phyloP scores from a whole-genome alignment of 2,797 vertebrate genomes.

The Dallia pectoralis region DNA sequence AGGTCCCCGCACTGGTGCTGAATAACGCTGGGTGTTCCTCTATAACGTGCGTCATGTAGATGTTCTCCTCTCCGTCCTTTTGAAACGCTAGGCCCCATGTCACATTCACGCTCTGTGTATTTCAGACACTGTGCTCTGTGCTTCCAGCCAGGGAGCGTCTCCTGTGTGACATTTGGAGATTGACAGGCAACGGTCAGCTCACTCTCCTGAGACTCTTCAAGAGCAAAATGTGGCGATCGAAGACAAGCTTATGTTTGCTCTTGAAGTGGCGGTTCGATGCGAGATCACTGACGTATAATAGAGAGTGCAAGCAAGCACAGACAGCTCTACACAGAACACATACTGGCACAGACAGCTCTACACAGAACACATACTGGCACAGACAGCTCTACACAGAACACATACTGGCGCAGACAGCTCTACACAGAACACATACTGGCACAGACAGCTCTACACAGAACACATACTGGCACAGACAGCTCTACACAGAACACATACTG shows the following conservation, averaged over 20 bases:
- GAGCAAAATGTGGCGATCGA: not conserved
- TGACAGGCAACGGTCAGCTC: not conserved
- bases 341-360: not conserved
- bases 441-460: slow-evolving; percentile 12
- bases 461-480: not conserved
- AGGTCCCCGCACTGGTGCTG: not conserved
- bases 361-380: slow-evolving; percentile 10
- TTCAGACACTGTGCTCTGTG: not conserved
- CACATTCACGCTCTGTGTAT: not conserved
- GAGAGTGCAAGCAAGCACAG: slow-evolving; percentile 8
- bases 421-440: slow-evolving; percentile 8
- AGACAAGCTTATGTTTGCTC: not conserved
- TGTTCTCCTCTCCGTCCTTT: not conserved
- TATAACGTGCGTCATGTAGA: not conserved
- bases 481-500: slow-evolving; percentile 9
- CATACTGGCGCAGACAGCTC: not conserved
- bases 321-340: slow-evolving; percentile 7
- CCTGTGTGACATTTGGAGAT: not conserved
- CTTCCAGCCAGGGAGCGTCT: not conserved
- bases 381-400: slow-evolving; percentile 12
- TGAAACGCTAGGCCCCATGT: not conserved
- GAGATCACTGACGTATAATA: slow-evolving; percentile 8
- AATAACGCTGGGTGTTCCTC: not conserved
- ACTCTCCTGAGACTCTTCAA: not conserved
- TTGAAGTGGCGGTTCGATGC: slow-evolving; percentile 3